phyloP scores from a whole-genome alignment of 2,888 invertebrate genomes.

The Diadromus collaris region DNA sequence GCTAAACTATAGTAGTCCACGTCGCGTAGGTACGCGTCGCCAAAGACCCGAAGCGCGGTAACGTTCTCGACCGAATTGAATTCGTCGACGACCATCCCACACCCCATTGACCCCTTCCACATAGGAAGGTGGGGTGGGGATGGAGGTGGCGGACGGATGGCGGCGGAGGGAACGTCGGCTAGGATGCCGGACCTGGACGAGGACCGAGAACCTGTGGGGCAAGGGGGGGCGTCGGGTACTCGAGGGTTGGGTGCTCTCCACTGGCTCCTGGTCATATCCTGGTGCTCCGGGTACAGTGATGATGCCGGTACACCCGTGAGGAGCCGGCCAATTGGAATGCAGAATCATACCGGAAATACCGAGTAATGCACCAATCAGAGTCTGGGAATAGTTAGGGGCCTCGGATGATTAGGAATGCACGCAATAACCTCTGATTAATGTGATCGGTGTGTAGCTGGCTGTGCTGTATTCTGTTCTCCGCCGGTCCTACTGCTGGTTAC shows the following conservation, averaged over 20 bases:
- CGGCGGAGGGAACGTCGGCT: conserved; percentile 57
- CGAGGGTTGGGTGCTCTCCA: conserved; percentile 51
- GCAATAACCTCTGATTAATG: conserved; percentile 81
- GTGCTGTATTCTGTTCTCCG: conserved; percentile 53
- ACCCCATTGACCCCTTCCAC: conserved; percentile 46
- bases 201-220: conserved; percentile 23
- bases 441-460: conserved; percentile 76
- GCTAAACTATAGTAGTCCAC: conserved; percentile 7
- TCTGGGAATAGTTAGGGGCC: conserved; percentile 79
- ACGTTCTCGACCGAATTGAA: conserved; percentile 91
- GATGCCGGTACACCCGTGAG: conserved; percentile 66
- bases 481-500: conserved; percentile 51
- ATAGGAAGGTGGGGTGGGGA: conserved; percentile 8
- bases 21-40: conserved; percentile 74
- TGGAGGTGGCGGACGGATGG: conserved; percentile 44
- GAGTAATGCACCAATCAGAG: conserved; percentile 80
- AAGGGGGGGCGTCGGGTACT: conserved; percentile 30
- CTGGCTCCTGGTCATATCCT: conserved; percentile 44
- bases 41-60: conserved; percentile 94
- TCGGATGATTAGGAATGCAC: conserved; percentile 80
- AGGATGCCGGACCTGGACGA: conserved; percentile 27
- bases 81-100: conserved; percentile 87
- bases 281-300: conserved; percentile 40
- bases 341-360: conserved; percentile 80
- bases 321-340: conserved; percentile 79